Evolutionary conservation across 2,797 vertebrate species (phyloP).

Genomic region (Pseudotriccus pelzelni): DNA sequence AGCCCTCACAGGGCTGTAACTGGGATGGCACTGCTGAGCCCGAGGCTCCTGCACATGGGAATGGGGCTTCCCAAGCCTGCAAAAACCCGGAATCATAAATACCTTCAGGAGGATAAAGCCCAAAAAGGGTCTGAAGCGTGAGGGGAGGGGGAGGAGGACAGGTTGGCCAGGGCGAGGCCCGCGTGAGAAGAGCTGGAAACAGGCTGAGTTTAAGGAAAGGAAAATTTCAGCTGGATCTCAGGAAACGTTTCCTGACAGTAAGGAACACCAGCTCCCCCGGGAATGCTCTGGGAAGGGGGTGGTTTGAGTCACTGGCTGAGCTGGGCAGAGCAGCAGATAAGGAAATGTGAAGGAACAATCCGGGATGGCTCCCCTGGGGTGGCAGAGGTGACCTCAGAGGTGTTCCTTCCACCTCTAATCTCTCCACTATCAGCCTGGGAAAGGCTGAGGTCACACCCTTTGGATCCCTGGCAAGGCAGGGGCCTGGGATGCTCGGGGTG

Average conservation of each 20-base stretch:
- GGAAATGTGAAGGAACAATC: slow-evolving; percentile 4
- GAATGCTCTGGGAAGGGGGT: background rate
- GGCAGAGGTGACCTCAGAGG: slow-evolving; percentile 34
- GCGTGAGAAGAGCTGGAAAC: background rate
- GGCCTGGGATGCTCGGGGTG: background rate
- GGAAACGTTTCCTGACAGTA: slow-evolving; percentile 28
- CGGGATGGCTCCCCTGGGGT: background rate
- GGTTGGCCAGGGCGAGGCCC: background rate
- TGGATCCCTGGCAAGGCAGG: background rate
- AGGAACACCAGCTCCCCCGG: background rate
- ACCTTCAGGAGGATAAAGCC: background rate
- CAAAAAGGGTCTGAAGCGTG: background rate
- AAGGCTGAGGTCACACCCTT: background rate
- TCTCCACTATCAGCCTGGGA: background rate
- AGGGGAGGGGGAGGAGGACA: background rate
- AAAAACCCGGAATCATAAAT: background rate
- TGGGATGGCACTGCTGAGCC: background rate
- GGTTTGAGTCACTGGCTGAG: background rate
- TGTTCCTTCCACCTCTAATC: slow-evolving; percentile 43
- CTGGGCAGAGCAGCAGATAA: slow-evolving; percentile 12
- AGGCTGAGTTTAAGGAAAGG: slow-evolving; percentile 41
- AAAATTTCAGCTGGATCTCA: slow-evolving; percentile 32
- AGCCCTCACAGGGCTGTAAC: background rate
- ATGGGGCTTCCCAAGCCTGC: background rate
- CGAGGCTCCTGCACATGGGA: no score